Base-by-base conservation (phyloP, 1,140 invertebrate genomes). In the Drosophila seguyi region DNA sequence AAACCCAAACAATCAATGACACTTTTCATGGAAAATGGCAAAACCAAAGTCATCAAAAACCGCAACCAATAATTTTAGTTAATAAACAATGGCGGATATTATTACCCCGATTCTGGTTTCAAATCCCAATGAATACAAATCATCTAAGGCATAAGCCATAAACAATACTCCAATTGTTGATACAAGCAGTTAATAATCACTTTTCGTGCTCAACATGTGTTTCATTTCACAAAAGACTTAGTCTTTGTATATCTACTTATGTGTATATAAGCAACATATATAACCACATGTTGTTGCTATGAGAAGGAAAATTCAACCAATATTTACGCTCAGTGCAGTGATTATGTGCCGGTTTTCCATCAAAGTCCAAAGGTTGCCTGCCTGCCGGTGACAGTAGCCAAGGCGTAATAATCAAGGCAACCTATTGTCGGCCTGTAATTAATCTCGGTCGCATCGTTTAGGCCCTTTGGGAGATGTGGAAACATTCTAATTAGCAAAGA, bases 361-460 rank as follows among this genome's bases (percentile, higher is more conserved):
- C 38, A 36, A 38, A 76, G 74, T 76, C 74, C 73, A 76, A 59
- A 60, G 55, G 39, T 67, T 58, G 65, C 42, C 31, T 57, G 63
- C 41, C 29, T 22, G 27, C 47, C 20, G 22, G 34, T 22, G 31
- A 60, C 56, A 74, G 68, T 38, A 52, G 53, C 50, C 16, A 68
- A 18, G 41, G 29, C 36, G 31, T 18, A 58, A 71, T 58, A 58
- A 71, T 58, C 44, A 39, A 71, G 47, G 18, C 52, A 29, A 6
- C 13, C 34, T 20, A 68, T 34, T 47, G 36, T 14, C 36, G 42
- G 65, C 38, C 25, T 20, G 36, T 72, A 59, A 72, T 73, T 73
- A 73, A 48, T 72, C 53, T 59, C 42, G 36, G 22, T n/a, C 6
- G 39, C 29, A 52, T 20, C n/a, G 34, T 16, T 42, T 39, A 25